These are phyloP conservation scores for Neodiprion lecontei DNA, from an alignment of 1,140 invertebrate genomes.

Conservation along the genomic window DNA sequence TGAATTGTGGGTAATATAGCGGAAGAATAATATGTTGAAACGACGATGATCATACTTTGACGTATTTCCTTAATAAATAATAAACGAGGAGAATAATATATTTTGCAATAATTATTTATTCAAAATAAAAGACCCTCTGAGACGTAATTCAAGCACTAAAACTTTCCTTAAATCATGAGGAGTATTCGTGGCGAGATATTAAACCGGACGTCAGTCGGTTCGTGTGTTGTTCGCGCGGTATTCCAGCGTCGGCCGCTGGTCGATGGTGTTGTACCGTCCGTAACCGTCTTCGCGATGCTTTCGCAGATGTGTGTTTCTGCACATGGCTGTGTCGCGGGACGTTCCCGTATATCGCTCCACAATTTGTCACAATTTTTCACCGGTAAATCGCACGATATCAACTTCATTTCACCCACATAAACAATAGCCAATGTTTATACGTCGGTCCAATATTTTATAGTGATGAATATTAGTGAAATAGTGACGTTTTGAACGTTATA, in stretches of 20 bases:
- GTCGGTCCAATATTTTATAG: neutral
- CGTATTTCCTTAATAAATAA: neutral
- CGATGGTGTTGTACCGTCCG: conserved; percentile 49
- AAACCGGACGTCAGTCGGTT: neutral
- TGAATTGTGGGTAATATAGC: neutral
- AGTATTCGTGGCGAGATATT: neutral
- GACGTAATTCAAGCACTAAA: too few relatives aligned
- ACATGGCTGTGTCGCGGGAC: conserved; percentile 57
- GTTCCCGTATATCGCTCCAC: conserved; percentile 44
- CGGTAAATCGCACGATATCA: conserved; percentile 47
- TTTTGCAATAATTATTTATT: too few relatives aligned
- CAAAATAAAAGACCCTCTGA: too few relatives aligned
- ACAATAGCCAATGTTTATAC: neutral
- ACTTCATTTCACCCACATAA: conserved; percentile 17
- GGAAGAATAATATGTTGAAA: neutral
- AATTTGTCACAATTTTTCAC: conserved; percentile 43
- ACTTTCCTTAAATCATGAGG: too few relatives aligned
- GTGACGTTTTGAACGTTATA: neutral
- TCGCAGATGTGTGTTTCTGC: conserved; percentile 53
- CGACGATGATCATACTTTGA: neutral
- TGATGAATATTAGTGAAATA: conserved; percentile 8
- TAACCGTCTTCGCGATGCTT: conserved; percentile 44
- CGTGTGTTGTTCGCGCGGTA: conserved; percentile 14
- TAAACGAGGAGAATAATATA: too few relatives aligned
- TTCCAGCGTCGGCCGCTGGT: conserved; percentile 34